Conservation (phyloP, 2,888 invertebrate genomes). For the Chymomyza caudatula region DNA sequence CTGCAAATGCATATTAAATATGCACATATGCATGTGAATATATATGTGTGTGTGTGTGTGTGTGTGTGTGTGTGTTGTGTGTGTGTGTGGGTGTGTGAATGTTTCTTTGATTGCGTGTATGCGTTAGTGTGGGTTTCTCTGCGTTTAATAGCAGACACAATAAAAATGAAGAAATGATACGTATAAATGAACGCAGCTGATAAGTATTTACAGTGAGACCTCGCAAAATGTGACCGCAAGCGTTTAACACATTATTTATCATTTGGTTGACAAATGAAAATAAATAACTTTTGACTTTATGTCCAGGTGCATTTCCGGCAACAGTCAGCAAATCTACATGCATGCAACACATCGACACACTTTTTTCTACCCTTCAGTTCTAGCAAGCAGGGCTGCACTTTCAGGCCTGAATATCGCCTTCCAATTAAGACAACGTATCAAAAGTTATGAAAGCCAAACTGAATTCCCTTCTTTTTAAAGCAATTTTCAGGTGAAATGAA, state of each 20-base stretch:
- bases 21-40: background rate
- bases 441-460: no score
- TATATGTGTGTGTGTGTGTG: background rate
- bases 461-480: no score
- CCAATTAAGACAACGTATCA: no score
- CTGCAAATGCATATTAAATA: background rate
- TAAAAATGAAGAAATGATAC: background rate
- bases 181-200: background rate
- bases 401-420: no score
- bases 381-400: no score
- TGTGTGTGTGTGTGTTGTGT: background rate
- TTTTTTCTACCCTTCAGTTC: no score
- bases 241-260: background rate
- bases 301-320: no score
- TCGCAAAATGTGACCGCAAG: background rate
- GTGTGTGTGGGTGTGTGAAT: background rate
- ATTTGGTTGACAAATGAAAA: background rate
- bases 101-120: background rate
- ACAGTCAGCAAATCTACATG: no score
- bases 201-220: background rate
- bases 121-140: background rate
- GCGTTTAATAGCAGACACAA: background rate
- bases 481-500: no score
- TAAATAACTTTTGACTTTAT: background rate
- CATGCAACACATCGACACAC: no score